These are phyloP conservation scores for Myotis vivesi DNA, from an alignment of 2,797 vertebrate species.

Conservation along the genomic window DNA sequence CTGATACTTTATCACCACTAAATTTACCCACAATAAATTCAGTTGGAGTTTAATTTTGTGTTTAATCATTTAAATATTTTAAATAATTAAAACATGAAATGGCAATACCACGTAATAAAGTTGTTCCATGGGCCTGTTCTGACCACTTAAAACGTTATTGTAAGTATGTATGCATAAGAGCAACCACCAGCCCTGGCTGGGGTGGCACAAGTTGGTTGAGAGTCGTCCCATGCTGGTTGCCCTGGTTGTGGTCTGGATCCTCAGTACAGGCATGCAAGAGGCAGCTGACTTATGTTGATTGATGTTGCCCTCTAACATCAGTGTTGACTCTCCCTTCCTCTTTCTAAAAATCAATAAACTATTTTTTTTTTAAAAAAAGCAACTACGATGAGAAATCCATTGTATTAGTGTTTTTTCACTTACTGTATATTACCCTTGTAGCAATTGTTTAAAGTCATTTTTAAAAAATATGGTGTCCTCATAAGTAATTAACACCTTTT, in stretches of 20 bases:
- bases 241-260: background rate
- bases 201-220: background rate
- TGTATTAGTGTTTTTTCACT: conserved; percentile 25
- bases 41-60: conserved; percentile 12
- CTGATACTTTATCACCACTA: background rate
- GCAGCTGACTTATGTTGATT: background rate
- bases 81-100: conserved; percentile 20
- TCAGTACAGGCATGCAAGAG: background rate
- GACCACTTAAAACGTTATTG: background rate
- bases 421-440: background rate
- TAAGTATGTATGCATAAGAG: background rate
- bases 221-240: background rate
- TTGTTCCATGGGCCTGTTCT: background rate
- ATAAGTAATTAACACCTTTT: conserved; percentile 8
- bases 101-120: background rate
- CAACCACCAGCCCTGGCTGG: too few relatives aligned
- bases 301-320: too few relatives aligned
- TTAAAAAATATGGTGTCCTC: background rate
- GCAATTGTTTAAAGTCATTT: conserved; percentile 48
- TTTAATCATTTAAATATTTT: conserved; percentile 42
- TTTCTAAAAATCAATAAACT: background rate
- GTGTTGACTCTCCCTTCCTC: background rate
- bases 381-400: background rate
- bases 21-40: conserved; percentile 45
- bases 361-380: background rate